Percentiles rank a stretch among this genome's conserved stretches.
These are phyloP conservation scores for Hydrocynus forskahlii DNA, from an alignment of 2,797 vertebrate genomes.

Conservation along the genomic window DNA sequence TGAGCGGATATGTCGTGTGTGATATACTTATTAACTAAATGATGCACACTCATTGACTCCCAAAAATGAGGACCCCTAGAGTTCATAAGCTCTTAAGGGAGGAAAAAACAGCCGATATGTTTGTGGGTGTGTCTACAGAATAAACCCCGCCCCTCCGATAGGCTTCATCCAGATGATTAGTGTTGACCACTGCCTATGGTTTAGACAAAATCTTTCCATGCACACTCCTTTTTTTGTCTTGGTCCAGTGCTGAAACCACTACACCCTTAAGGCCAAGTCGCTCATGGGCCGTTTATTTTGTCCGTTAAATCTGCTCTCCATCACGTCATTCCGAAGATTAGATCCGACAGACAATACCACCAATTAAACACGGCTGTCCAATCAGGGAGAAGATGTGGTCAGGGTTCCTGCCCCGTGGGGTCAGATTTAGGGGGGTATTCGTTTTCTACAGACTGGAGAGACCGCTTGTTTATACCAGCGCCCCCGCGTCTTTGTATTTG, in stretches of 20 bases:
- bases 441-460: not conserved
- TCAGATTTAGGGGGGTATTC: not conserved
- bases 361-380: conserved; percentile 49
- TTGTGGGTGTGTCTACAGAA: too few relatives aligned
- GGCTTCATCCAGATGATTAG: too few relatives aligned
- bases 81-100: too few relatives aligned
- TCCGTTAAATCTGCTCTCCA: not conserved
- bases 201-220: too few relatives aligned
- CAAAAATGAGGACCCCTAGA: too few relatives aligned
- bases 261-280: not conserved
- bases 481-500: not conserved
- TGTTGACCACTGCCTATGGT: too few relatives aligned
- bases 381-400: conserved; percentile 66
- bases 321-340: conserved; percentile 52
- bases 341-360: conserved; percentile 67
- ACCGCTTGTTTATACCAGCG: not conserved
- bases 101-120: too few relatives aligned
- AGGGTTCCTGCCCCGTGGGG: not conserved
- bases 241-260: not conserved
- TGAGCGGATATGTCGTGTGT: too few relatives aligned
- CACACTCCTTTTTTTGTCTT: not conserved
- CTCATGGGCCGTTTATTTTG: not conserved
- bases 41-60: too few relatives aligned
- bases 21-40: too few relatives aligned
- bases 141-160: too few relatives aligned